Percentiles rank a stretch among this genome's conserved stretches.
These are phyloP conservation scores for Creontiades dilutus DNA, from an alignment of 2,888 invertebrate species.

Conservation along the genomic window DNA sequence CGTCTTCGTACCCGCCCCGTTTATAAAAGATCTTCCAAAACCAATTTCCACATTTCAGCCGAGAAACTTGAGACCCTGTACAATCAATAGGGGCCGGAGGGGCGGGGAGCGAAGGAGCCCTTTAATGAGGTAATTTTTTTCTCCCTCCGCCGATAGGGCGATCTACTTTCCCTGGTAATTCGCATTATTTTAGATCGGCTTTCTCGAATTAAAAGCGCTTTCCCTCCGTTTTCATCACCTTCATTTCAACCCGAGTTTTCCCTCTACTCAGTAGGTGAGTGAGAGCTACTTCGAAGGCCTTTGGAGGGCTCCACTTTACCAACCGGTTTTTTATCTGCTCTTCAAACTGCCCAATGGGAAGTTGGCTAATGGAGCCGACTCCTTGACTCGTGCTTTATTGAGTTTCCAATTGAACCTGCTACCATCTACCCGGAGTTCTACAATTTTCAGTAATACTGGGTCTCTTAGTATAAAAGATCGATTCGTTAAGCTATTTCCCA, in stretches of 20 bases:
- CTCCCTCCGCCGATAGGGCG: conserved; percentile 5
- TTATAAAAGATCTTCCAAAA: neutral
- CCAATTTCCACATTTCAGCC: neutral
- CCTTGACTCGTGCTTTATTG: neutral
- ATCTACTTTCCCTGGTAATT: conserved; percentile 4
- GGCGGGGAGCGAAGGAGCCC: too few relatives aligned
- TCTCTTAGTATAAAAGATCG: too few relatives aligned
- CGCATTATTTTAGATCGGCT: conserved; percentile 29
- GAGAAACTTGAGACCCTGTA: neutral
- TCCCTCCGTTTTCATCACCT: neutral
- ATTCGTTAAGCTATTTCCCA: too few relatives aligned
- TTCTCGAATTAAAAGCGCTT: conserved; percentile 8
- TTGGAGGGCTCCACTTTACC: too few relatives aligned
- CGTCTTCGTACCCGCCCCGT: neutral
- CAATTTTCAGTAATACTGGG: too few relatives aligned
- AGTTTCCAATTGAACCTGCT: neutral
- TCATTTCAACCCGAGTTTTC: neutral
- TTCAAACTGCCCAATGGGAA: neutral
- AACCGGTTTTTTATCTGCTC: neutral
- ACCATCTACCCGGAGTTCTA: neutral
- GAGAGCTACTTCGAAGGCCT: neutral
- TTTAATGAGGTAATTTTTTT: conserved; percentile 32
- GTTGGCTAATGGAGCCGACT: neutral
- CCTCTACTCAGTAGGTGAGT: neutral
- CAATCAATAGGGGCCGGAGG: neutral